phyloP scores from a whole-genome alignment of 23 tunicate genomes.

The Trididemnum nubilum region DNA sequence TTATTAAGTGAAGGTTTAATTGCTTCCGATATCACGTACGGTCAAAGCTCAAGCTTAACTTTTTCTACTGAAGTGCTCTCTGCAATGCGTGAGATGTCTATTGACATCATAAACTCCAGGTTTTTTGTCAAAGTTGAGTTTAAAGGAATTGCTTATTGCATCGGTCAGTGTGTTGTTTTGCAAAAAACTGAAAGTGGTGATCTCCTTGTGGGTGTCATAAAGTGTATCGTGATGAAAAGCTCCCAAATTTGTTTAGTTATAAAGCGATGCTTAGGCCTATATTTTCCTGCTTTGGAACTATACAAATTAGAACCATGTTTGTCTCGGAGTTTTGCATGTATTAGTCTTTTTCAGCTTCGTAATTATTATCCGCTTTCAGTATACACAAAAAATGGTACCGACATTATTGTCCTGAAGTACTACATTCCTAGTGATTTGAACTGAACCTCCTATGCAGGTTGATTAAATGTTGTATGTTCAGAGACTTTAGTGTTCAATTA shows the following conservation, averaged over 20 bases:
- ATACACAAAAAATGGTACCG: not conserved
- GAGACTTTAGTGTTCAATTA: not conserved
- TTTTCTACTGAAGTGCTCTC: not conserved
- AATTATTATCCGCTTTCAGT: not conserved
- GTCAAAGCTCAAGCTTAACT: not conserved
- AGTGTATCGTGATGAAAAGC: not conserved
- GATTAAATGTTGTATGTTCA: not conserved
- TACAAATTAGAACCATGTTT: not conserved
- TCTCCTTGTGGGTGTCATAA: not conserved
- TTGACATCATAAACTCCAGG: no score
- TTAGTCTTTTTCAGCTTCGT: not conserved
- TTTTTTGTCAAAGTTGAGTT: not conserved
- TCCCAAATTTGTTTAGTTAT: not conserved
- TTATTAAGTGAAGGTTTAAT: not conserved
- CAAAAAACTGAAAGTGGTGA: not conserved
- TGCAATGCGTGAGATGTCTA: not conserved
- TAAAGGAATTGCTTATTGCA: not conserved
- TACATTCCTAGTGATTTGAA: not conserved
- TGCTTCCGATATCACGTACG: not conserved
- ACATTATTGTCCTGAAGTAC: not conserved
- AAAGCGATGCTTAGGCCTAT: not conserved
- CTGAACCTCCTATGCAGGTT: not conserved
- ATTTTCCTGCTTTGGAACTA: not conserved
- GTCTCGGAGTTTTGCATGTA: not conserved
- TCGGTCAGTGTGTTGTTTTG: constrained; percentile 1